Base-by-base conservation (phyloP, 2,797 vertebrate species). In the Acipenser ruthenus region DNA sequence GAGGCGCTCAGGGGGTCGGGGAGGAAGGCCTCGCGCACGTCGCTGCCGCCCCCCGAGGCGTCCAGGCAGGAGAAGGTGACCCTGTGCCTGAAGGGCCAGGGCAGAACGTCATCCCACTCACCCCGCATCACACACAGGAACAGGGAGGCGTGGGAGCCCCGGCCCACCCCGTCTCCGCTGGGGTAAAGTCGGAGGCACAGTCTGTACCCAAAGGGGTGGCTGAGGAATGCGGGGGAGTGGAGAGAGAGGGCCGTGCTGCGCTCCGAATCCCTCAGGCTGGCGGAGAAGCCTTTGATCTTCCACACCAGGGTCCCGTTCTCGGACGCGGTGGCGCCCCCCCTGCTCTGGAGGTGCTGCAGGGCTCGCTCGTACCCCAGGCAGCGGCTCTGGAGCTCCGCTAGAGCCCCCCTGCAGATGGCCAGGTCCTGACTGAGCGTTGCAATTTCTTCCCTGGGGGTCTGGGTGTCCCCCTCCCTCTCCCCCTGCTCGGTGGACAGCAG, bases 71-170 rank as follows among this genome's bases (percentile, higher is more conserved):
- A 6, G 18, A 74, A 68, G 67, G 70, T 70, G 58, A 74, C 70
- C 64, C 62, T 70, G 6, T 64, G 66, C 6, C 6, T 60, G 64
- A 74, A 74, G 9, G 73, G 73, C 73, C 73, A 74, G 11, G 73
- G 64, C 1, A 74, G 61, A 3, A 74, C n/a, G 6, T 70, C 66
- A 2, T 74, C 73, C 0, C 64, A 74, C 6, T 71, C 68, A 6
- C 73, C 73, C 23, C 48, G 52, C 23, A 69, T 66, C 15, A 74
- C 7, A 37, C 70, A 47, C 4, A 74, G 56, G 66, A 74, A 74
- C 9, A 74, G 61, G 0, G 73, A 74, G 11, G 72, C 10, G 7
- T 74, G 73, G 11, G 60, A 65, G 1, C 73, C 73, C 10, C 62
- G 47, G 2, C 73, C 73, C 4, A 12, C 50, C 6, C 73, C 73